These are phyloP conservation scores for Sarcoramphus papa DNA, from an alignment of 2,797 vertebrate genomes.

Conservation along the genomic window DNA sequence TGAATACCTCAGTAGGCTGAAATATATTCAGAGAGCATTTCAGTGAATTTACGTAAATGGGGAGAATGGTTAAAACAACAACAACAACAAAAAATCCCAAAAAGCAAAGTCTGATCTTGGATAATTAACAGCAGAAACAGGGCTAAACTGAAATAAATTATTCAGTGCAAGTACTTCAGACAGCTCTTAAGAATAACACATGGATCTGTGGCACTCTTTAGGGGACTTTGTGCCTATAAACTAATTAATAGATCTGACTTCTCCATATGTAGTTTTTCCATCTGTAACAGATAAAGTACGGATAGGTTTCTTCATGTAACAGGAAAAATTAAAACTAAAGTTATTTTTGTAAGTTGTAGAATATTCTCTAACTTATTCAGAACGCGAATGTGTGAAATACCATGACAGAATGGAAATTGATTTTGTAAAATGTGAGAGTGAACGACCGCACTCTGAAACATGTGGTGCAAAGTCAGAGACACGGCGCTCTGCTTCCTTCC, in stretches of 20 bases:
- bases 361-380: slow-evolving; percentile 73
- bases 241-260: slow-evolving; percentile 68
- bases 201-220: slow-evolving; percentile 60
- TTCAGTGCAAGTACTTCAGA: slow-evolving; percentile 64
- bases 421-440: slow-evolving; percentile 76
- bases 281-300: slow-evolving; percentile 69
- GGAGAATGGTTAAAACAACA: background rate
- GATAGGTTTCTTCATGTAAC: slow-evolving; percentile 71
- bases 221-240: slow-evolving; percentile 54
- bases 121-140: slow-evolving; percentile 58
- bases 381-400: slow-evolving; percentile 74
- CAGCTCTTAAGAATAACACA: slow-evolving; percentile 65
- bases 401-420: slow-evolving; percentile 78
- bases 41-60: slow-evolving; percentile 16
- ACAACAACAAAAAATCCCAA: background rate
- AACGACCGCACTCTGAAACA: slow-evolving; percentile 65
- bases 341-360: slow-evolving; percentile 75
- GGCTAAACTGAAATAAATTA: slow-evolving; percentile 61
- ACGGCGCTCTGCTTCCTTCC: slow-evolving; percentile 11
- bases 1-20: background rate
- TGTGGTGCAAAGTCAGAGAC: slow-evolving; percentile 69
- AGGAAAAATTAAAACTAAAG: slow-evolving; percentile 72
- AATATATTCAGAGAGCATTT: background rate
- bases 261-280: slow-evolving; percentile 69
- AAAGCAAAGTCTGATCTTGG: slow-evolving; percentile 43